A percentile compares a stretch with the other conserved stretches of the same genome.
phyloP scores from a whole-genome alignment of 2,888 invertebrate genomes.

The Lumbricus terrestris region DNA sequence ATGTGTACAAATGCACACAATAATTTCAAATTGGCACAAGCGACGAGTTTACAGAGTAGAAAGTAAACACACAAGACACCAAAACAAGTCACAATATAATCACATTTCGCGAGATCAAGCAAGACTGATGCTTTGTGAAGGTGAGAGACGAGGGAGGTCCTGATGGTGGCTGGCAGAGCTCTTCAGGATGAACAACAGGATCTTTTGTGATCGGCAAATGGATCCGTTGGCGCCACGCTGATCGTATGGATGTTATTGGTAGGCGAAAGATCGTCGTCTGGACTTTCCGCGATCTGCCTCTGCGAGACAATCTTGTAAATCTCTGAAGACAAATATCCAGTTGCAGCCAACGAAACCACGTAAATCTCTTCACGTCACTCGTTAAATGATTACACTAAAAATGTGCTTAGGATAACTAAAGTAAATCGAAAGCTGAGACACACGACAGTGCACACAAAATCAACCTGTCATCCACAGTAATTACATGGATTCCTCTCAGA shows the following conservation, averaged over 20 bases:
- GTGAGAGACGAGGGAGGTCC: neutral
- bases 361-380: neutral
- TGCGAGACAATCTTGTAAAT: neutral
- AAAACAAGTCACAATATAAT: neutral
- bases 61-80: neutral
- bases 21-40: neutral
- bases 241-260: conserved; percentile 3
- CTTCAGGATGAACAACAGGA: neutral
- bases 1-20: neutral
- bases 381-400: neutral
- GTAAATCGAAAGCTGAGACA: neutral
- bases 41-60: neutral
- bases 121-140: neutral
- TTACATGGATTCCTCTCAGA: neutral
- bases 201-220: neutral
- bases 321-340: neutral
- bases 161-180: neutral
- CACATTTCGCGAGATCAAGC: conserved; percentile 3
- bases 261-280: neutral
- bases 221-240: neutral
- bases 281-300: neutral
- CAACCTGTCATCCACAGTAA: too few species aligned
- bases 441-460: too few species aligned
- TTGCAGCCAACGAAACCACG: neutral
- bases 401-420: neutral